phyloP scores from a whole-genome alignment of 64 coral and sea anemone species.

The Pachyseris speciosa region DNA sequence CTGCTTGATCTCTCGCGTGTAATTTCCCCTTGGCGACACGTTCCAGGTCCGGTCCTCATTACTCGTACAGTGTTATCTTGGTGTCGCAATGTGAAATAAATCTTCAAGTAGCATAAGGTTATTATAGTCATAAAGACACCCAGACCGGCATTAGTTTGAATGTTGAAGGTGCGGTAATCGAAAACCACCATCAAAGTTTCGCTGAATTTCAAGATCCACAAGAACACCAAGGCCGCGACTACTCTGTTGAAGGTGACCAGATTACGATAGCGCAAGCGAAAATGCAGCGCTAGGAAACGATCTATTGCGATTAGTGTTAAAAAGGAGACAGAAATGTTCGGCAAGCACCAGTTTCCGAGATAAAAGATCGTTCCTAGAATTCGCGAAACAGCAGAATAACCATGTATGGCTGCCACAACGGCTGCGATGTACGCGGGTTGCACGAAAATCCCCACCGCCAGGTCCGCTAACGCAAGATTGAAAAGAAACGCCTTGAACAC shows the following conservation, averaged over 20 bases:
- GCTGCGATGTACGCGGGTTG: background rate
- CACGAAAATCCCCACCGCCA: background rate
- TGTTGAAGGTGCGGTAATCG: background rate
- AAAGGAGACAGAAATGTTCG: background rate
- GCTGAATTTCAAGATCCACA: background rate
- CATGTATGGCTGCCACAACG: background rate
- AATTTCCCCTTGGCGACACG: background rate
- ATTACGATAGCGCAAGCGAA: background rate
- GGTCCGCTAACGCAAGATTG: background rate
- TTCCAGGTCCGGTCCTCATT: too few species aligned
- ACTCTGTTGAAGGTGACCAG: background rate
- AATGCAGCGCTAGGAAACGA: background rate
- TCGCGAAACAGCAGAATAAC: background rate
- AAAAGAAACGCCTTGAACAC: slow-evolving; percentile 1
- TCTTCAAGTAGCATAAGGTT: slow-evolving; percentile 1
- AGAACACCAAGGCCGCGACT: background rate
- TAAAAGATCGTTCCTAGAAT: background rate
- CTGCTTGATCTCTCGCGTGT: background rate
- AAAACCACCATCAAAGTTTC: background rate
- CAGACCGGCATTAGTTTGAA: background rate
- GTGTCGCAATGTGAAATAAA: background rate
- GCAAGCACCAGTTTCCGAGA: background rate
- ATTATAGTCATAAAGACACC: background rate
- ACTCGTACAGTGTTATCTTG: background rate
- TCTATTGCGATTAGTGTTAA: background rate